These are phyloP conservation scores for Seriola dumerili DNA, from an alignment of 2,113 vertebrate species.

Conservation along the genomic window DNA sequence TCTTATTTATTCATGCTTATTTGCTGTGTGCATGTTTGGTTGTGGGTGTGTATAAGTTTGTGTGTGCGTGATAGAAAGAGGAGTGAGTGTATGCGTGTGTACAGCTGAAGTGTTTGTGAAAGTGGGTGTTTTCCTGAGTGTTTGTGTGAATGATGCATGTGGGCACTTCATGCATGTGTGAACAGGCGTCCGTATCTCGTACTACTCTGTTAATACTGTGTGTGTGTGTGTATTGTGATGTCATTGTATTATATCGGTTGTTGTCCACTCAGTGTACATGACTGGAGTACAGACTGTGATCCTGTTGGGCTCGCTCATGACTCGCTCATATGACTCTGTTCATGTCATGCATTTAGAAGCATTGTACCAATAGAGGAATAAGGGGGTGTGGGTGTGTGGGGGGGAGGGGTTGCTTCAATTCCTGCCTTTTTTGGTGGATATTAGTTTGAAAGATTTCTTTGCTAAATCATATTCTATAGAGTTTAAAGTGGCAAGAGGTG, in stretches of 20 bases:
- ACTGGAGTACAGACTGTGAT: slow-evolving; percentile 1
- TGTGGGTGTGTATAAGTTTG: slow-evolving; percentile 26
- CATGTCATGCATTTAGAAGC: neutral
- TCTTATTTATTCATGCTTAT: slow-evolving; percentile 78
- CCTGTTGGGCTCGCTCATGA: slow-evolving; percentile 1
- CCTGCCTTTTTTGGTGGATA: neutral
- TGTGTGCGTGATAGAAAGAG: neutral
- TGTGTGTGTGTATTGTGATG: slow-evolving; percentile 6
- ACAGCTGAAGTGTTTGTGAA: slow-evolving; percentile 27
- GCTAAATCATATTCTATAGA: neutral
- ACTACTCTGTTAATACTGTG: neutral
- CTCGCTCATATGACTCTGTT: neutral
- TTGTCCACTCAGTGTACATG: slow-evolving; percentile 9
- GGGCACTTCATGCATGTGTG: slow-evolving; percentile 15
- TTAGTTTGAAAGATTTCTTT: neutral
- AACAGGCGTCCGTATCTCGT: slow-evolving; percentile 2
- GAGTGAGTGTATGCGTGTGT: slow-evolving; percentile 1
- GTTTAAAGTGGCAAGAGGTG: neutral
- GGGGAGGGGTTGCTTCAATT: neutral
- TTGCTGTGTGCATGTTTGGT: slow-evolving; percentile 64
- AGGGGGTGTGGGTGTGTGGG: no score
- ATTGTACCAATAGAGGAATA: no score
- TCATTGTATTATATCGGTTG: slow-evolving; percentile 9
- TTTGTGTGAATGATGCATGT: slow-evolving; percentile 37
- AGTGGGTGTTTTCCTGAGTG: slow-evolving; percentile 25